Evolutionary conservation across 2,113 vertebrate genomes (phyloP), one percentile per base, ranked within the genome.

Genomic region (Ciconia stormi): DNA sequence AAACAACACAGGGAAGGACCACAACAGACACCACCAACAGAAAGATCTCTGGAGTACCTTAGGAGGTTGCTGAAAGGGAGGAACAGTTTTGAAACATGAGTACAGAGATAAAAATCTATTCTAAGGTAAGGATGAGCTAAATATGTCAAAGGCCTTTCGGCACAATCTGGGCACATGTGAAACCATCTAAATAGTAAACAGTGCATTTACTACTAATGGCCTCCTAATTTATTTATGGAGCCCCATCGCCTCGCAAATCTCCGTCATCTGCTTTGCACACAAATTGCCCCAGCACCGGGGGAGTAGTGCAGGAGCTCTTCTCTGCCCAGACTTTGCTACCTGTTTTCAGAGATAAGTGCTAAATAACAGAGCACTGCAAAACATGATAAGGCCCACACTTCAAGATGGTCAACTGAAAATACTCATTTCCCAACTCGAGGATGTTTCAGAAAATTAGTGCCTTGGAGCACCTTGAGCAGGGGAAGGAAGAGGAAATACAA

Each of bases 21-120:
- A 42, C 0, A 2, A 30, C 72, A 89, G 77, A 34, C 80, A 69
- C 4, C 11, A 23, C 10, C 1, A 27, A 59, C 3, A 8, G 32
- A 44, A 89, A 26, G 63, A 81, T 78, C 87, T 89, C 82, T 56
- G 82, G 59, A 88, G 63, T 79, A 87, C 1, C 7, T 76, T 49
- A 83, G 63, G 11, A 83, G 46, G 34, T n/a, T 95, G 80, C 79
- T 90, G 66, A 89, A 92, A 95, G 67, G 63, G 17, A 94, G 58
- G 70, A 74, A 90, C 50, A 59, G 67, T 90, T 84, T 87, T 95
- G 82, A 95, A 96, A 97, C 80, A 38, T 8, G 40, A 97, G 74
- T 49, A 70, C n/a, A 74, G 87, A 91, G 92, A 97, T 91, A 82
- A 88, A 92, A 86, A 95, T 95, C 92, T 94, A 87, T 93, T 97